Evolutionary conservation across 2,797 vertebrate genomes (phyloP).

Genomic region (Hirundo rustica): DNA sequence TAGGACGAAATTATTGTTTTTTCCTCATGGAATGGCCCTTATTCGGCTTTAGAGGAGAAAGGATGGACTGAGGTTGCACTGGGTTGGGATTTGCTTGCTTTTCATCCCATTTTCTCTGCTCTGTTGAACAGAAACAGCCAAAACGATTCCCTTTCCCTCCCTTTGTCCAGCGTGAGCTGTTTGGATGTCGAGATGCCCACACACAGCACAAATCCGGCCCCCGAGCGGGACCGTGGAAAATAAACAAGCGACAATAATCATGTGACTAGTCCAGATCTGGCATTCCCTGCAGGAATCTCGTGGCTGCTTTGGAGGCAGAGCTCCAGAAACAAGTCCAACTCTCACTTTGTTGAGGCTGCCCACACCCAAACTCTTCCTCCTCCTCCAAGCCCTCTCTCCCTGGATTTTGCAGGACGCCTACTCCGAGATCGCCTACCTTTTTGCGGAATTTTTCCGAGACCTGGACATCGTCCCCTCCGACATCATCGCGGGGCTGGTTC

Average conservation of each 20-base stretch:
- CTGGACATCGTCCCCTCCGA: constrained; percentile 98
- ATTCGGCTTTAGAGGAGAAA: background rate
- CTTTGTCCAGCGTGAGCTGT: background rate
- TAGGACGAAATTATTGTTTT: background rate
- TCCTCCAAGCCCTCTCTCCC: background rate
- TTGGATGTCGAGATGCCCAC: background rate
- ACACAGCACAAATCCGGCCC: background rate
- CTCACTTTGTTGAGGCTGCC: background rate
- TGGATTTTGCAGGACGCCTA: constrained; percentile 89
- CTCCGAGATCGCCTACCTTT: constrained; percentile 97
- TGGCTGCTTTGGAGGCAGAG: background rate
- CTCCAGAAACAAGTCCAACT: background rate
- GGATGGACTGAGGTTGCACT: background rate
- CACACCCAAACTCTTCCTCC: background rate
- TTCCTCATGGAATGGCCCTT: background rate
- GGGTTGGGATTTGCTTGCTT: background rate
- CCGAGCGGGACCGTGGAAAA: background rate
- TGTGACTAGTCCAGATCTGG: background rate
- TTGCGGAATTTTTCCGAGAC: constrained; percentile 98
- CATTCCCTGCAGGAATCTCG: background rate
- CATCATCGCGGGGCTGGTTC: constrained; percentile 96
- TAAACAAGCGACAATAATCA: background rate
- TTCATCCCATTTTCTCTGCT: background rate
- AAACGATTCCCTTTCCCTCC: background rate
- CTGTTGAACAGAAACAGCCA: background rate